phyloP scores from a whole-genome alignment of 2,113 vertebrate species.

The Pogona vitticeps region DNA sequence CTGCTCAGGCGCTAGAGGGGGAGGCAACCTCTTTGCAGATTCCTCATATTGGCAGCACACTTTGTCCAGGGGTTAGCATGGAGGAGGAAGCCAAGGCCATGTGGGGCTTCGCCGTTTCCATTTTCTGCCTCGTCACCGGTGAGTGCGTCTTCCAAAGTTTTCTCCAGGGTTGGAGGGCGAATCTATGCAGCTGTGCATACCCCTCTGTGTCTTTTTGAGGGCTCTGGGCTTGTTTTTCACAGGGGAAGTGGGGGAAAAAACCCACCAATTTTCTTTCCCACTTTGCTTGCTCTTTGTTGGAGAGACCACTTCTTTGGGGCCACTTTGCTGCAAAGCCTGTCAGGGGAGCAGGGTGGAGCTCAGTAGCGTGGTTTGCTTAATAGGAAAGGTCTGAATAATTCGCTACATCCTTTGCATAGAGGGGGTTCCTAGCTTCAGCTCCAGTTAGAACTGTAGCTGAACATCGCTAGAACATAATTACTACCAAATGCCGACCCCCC shows the following conservation, averaged over 20 bases:
- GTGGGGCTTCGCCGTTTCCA: background rate
- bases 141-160: background rate
- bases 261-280: background rate
- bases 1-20: background rate
- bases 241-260: background rate
- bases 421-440: background rate
- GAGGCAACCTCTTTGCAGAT: background rate
- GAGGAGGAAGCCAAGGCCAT: background rate
- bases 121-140: constrained; percentile 5
- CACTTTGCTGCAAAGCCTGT: too few relatives aligned
- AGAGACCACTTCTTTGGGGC: background rate
- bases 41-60: background rate
- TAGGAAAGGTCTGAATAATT: too few relatives aligned
- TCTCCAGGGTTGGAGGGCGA: background rate
- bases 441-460: background rate
- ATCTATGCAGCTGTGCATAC: background rate
- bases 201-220: too few relatives aligned
- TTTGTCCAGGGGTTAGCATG: background rate
- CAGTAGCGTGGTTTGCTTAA: too few relatives aligned
- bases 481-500: too few relatives aligned
- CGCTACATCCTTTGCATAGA: background rate
- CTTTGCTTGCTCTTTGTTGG: background rate
- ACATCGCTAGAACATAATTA: background rate
- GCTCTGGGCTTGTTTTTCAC: too few relatives aligned
- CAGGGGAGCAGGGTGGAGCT: background rate